phyloP scores from a whole-genome alignment of 1,140 invertebrate genomes.

The Sitodiplosis mosellana region DNA sequence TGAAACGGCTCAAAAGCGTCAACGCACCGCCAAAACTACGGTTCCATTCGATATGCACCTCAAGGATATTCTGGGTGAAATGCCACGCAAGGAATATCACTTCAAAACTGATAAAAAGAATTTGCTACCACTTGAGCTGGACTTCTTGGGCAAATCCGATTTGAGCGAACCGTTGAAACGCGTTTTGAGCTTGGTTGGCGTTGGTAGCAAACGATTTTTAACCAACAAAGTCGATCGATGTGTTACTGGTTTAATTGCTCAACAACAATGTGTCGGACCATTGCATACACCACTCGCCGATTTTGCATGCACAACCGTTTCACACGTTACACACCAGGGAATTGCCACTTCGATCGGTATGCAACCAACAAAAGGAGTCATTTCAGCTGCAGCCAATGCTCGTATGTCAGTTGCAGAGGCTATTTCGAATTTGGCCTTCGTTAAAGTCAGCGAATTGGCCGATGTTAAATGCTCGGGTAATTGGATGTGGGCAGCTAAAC shows the following conservation, averaged over 20 bases:
- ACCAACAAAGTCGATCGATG: slow-evolving; percentile 92
- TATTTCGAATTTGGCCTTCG: slow-evolving; percentile 89
- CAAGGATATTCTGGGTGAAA: slow-evolving; percentile 65
- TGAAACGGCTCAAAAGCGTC: slow-evolving; percentile 15
- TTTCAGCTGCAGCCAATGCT: slow-evolving; percentile 65
- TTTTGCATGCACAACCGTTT: slow-evolving; percentile 81
- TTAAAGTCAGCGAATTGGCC: slow-evolving; percentile 59
- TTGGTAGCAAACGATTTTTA: slow-evolving; percentile 87
- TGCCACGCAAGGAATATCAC: slow-evolving; percentile 34
- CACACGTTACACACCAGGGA: slow-evolving; percentile 50
- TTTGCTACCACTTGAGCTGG: slow-evolving; percentile 22
- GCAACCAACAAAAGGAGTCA: slow-evolving; percentile 84
- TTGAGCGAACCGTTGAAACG: slow-evolving; percentile 44
- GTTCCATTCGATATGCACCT: slow-evolving; percentile 68
- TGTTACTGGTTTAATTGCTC: slow-evolving; percentile 87
- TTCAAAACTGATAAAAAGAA: slow-evolving; percentile 21
- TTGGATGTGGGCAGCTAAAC: slow-evolving; percentile 99
- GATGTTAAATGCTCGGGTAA: slow-evolving; percentile 96
- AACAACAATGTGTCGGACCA: slow-evolving; percentile 95
- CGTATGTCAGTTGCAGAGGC: slow-evolving; percentile 88
- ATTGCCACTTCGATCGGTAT: slow-evolving; percentile 90
- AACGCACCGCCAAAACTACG: slow-evolving; percentile 10
- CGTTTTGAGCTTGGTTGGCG: slow-evolving; percentile 74
- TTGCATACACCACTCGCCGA: slow-evolving; percentile 89
- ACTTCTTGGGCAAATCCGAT: too few species aligned